Conservation (phyloP, 2,113 vertebrate genomes). For the Heterocephalus glaber region DNA sequence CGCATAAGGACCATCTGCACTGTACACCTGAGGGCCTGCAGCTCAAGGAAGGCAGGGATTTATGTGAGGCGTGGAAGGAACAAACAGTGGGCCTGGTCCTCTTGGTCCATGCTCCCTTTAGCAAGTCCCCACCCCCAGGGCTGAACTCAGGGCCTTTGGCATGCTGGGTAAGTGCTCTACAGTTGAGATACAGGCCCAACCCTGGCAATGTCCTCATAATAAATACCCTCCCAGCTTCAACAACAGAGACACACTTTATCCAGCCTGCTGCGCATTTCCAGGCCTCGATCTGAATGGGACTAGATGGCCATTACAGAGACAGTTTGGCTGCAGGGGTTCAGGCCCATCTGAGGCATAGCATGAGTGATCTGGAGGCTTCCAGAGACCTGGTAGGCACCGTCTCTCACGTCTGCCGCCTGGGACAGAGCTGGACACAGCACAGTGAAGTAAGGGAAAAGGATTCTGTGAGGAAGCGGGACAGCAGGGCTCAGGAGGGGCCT, state of each 20-base stretch:
- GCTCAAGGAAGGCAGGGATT: background rate
- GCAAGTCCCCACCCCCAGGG: background rate
- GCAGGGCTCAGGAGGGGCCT: no score
- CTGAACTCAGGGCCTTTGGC: background rate
- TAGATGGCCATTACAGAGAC: background rate
- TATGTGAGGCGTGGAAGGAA: background rate
- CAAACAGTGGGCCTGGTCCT: rapidly evolving
- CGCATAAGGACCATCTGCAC: background rate
- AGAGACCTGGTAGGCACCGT: background rate
- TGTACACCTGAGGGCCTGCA: background rate
- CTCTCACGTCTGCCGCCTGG: background rate
- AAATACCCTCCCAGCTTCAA: background rate
- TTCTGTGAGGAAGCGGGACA: rapidly evolving
- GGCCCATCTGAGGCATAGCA: background rate
- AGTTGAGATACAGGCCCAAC: background rate
- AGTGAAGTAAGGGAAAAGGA: background rate
- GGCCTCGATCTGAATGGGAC: background rate
- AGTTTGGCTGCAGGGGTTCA: no score
- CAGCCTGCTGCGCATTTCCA: background rate
- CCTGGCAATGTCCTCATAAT: background rate
- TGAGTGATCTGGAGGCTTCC: no score
- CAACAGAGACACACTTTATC: background rate
- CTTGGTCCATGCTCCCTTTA: background rate
- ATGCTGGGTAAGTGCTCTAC: background rate
- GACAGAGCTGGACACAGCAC: background rate